These are phyloP conservation scores for Remorina albescens DNA, from an alignment of 2,797 vertebrate species.

Conservation along the genomic window DNA sequence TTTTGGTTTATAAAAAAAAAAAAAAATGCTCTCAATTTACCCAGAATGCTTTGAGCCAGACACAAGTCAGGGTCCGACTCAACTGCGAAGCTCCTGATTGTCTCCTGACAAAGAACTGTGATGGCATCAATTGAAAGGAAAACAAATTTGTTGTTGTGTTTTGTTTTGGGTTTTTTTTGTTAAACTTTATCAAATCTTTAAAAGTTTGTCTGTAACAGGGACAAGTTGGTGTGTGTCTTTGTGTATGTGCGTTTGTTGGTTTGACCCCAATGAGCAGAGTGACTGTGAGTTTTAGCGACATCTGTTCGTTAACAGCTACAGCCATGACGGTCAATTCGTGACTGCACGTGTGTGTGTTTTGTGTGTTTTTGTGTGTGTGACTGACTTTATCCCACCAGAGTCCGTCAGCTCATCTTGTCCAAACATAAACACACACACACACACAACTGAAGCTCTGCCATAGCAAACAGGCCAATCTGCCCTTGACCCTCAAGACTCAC, in stretches of 20 bases:
- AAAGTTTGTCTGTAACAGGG: too few species aligned
- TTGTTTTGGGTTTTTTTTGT: too few species aligned
- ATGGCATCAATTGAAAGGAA: too few species aligned
- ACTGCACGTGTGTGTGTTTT: conserved; percentile 25
- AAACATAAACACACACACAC: conserved; percentile 26
- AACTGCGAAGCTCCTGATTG: too few species aligned
- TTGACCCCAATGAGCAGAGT: conserved; percentile 19
- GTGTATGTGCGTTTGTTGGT: background rate
- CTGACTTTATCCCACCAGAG: conserved; percentile 19
- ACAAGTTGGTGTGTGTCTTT: background rate
- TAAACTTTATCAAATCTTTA: too few species aligned
- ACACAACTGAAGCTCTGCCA: conserved; percentile 18
- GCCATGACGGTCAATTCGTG: conserved; percentile 27
- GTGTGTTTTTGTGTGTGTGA: conserved; percentile 24
- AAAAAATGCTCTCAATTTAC: too few species aligned
- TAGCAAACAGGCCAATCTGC: conserved; percentile 10
- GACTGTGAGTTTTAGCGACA: conserved; percentile 60
- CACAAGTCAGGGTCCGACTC: too few species aligned
- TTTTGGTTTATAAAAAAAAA: too few species aligned
- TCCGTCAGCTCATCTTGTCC: conserved; percentile 49
- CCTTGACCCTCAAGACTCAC: background rate
- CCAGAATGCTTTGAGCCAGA: too few species aligned
- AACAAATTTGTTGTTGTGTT: too few species aligned
- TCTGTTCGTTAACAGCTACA: conserved; percentile 52
- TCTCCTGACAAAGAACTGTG: too few species aligned